Percentiles rank a stretch among this genome's conserved stretches.
Evolutionary conservation across 1,140 invertebrate genomes (phyloP).

Genomic region (Hestina assimilis): DNA sequence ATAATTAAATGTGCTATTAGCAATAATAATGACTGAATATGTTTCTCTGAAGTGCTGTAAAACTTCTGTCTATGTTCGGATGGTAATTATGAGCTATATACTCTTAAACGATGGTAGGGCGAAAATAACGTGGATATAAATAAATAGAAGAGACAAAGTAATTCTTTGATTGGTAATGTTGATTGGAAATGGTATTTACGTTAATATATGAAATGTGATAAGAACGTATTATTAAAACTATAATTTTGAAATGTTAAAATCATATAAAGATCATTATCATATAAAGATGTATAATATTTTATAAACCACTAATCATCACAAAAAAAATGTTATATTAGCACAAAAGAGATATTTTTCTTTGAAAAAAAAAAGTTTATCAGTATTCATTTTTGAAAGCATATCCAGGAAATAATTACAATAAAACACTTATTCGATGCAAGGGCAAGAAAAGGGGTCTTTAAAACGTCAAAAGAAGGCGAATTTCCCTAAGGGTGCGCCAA

Average conservation of each 20-base stretch:
- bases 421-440: conserved; percentile 28
- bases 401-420: conserved; percentile 23
- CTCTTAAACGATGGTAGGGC: conserved; percentile 47
- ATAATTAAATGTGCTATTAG: not conserved
- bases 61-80: conserved; percentile 43
- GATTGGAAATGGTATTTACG: not conserved
- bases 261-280: no score
- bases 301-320: no score
- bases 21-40: conserved; percentile 12
- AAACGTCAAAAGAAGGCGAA: conserved; percentile 74
- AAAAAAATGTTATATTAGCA: no score
- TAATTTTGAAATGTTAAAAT: no score
- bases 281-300: no score
- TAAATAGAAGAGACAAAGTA: conserved; percentile 18
- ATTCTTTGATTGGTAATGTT: not conserved
- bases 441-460: conserved; percentile 60
- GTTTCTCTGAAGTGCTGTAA: conserved; percentile 38
- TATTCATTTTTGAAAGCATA: not conserved
- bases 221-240: no score
- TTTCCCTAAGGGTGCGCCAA: conserved; percentile 59
- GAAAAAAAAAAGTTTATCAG: not conserved
- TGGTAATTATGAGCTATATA: conserved; percentile 56
- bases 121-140: conserved; percentile 26
- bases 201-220: not conserved
- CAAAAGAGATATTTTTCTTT: no score